These are phyloP conservation scores for Quiscalus mexicanus DNA, from an alignment of 2,113 vertebrate species.

Conservation along the genomic window DNA sequence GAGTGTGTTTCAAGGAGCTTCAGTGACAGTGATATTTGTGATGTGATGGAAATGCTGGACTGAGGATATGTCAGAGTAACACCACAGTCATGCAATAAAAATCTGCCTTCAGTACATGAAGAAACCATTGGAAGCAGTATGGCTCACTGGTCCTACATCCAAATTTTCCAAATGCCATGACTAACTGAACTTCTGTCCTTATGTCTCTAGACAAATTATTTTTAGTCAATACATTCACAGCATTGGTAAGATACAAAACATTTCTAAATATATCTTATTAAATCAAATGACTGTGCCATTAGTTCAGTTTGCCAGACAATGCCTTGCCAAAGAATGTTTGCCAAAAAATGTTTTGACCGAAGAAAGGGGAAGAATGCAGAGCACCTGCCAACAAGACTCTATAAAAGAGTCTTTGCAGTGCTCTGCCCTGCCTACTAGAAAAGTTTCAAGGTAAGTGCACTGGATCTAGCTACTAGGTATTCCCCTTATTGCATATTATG, in stretches of 20 bases:
- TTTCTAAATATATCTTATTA: constrained; percentile 80
- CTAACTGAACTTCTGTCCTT: constrained; percentile 26
- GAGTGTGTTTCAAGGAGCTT: background rate
- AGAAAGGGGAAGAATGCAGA: constrained; percentile 72
- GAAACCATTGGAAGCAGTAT: background rate
- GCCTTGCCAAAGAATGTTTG: constrained; percentile 74
- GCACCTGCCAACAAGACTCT: constrained; percentile 72
- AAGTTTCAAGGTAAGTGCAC: constrained; percentile 73
- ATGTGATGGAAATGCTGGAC: background rate
- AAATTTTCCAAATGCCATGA: constrained; percentile 37
- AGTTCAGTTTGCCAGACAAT: constrained; percentile 75
- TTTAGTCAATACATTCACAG: constrained; percentile 77
- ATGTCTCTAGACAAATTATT: constrained; percentile 71
- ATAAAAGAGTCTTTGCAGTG: constrained; percentile 73
- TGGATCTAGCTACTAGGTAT: background rate
- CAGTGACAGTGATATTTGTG: background rate
- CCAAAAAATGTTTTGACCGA: constrained; percentile 65
- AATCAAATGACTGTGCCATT: constrained; percentile 70
- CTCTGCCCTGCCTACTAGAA: constrained; percentile 60
- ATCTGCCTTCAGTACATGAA: background rate
- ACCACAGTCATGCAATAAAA: background rate
- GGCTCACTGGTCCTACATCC: background rate
- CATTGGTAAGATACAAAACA: constrained; percentile 73
- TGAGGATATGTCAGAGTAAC: background rate
- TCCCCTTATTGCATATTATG: background rate